These are phyloP conservation scores for Heliconius sara DNA, from an alignment of 2,888 invertebrate genomes.

Conservation along the genomic window DNA sequence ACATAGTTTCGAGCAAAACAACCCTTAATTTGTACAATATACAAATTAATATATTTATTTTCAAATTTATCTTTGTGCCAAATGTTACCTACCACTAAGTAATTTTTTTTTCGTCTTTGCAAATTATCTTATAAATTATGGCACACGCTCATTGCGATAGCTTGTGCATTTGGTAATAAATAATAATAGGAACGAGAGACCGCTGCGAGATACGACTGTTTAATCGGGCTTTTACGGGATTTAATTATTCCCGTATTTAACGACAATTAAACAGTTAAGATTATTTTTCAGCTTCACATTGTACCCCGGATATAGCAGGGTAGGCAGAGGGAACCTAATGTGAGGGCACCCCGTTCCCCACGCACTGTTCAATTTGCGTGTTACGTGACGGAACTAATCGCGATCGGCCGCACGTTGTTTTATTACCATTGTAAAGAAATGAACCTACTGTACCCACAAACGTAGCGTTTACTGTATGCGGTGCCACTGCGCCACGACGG, in stretches of 20 bases:
- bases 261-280: not conserved
- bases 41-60: not conserved
- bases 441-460: no score
- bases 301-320: not conserved
- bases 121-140: not conserved
- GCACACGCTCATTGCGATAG: conserved; percentile 31
- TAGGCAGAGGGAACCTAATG: not conserved
- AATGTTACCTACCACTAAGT: no score
- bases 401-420: no score
- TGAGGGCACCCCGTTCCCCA: not conserved
- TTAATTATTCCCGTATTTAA: conserved; percentile 21
- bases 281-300: not conserved
- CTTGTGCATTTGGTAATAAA: conserved; percentile 50
- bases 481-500: no score
- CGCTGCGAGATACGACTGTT: conserved; percentile 39
- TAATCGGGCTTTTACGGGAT: conserved; percentile 39
- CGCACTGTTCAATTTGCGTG: no score
- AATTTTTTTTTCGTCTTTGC: not conserved
- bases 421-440: no score
- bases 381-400: no score
- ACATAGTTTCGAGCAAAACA: no score
- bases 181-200: conserved; percentile 50
- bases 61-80: no score
- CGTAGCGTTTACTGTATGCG: no score
- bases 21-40: not conserved